phyloP scores from a whole-genome alignment of 2,797 vertebrate species.

The Myripristis murdjan region DNA sequence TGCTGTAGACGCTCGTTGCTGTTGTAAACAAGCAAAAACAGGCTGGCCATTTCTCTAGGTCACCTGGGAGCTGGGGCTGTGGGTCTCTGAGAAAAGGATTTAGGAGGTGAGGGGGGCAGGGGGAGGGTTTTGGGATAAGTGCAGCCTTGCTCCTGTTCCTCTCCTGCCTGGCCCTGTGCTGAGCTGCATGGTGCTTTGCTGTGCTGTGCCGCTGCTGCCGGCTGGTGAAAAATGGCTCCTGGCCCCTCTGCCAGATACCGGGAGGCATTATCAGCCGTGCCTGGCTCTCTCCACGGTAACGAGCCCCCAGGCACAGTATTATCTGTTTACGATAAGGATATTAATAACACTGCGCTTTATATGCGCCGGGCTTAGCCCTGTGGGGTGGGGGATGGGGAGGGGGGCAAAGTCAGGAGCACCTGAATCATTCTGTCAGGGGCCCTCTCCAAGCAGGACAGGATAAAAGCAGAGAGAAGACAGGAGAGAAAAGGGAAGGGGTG shows the following conservation, averaged over 20 bases:
- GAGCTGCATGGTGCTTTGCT: slow-evolving; percentile 20
- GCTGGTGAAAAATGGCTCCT: slow-evolving; percentile 74
- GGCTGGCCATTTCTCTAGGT: slow-evolving; percentile 48
- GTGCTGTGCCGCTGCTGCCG: slow-evolving; percentile 49
- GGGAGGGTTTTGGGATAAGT: slow-evolving; percentile 51
- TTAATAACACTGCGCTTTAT: slow-evolving; percentile 83
- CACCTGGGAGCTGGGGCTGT: slow-evolving; percentile 43
- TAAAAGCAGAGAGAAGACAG: slow-evolving; percentile 17
- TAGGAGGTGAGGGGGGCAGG: slow-evolving; percentile 36
- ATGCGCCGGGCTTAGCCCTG: slow-evolving; percentile 62
- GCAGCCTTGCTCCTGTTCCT: slow-evolving; percentile 28
- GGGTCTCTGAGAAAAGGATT: slow-evolving; percentile 55
- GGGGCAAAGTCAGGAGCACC: slow-evolving; percentile 41
- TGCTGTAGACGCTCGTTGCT: slow-evolving; percentile 40
- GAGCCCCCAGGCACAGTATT: slow-evolving; percentile 80
- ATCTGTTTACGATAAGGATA: slow-evolving; percentile 86
- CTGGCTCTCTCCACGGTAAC: slow-evolving; percentile 73
- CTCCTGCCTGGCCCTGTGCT: slow-evolving; percentile 13
- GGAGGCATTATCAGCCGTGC: slow-evolving; percentile 75
- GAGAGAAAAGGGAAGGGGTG: not conserved
- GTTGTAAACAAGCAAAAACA: slow-evolving; percentile 60
- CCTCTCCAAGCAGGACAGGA: slow-evolving; percentile 51
- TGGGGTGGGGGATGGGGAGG: slow-evolving; percentile 30
- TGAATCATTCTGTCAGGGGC: slow-evolving; percentile 75
- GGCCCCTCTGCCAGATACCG: slow-evolving; percentile 68